Evolutionary conservation across 2,888 invertebrate genomes (phyloP).

Genomic region (Acanthosepion lycidas): DNA sequence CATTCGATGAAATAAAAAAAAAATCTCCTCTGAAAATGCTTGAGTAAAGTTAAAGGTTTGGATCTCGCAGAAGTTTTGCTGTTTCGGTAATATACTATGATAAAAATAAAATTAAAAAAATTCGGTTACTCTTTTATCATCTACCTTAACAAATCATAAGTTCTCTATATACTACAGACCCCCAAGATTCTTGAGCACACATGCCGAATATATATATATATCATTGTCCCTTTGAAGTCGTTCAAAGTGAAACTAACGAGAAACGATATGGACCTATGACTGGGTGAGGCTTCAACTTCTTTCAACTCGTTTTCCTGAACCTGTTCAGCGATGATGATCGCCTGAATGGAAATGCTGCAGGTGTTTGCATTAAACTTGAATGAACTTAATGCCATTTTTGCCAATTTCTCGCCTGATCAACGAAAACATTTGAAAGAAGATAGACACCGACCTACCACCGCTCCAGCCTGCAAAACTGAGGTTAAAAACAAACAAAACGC

Average conservation of each 20-base stretch:
- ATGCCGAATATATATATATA: too few species aligned
- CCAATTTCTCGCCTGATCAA: conserved; percentile 21
- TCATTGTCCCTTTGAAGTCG: neutral
- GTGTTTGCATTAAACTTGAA: neutral
- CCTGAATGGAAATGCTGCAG: conserved; percentile 14
- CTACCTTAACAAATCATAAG: too few species aligned
- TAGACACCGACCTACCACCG: neutral
- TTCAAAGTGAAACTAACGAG: neutral
- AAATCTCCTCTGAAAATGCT: too few species aligned
- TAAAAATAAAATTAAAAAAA: too few species aligned
- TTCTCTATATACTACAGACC: too few species aligned
- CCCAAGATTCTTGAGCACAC: too few species aligned
- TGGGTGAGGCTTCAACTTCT: neutral
- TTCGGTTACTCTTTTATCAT: too few species aligned
- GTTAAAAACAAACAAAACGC: too few species aligned
- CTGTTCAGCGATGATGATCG: neutral
- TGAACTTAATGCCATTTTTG: conserved; percentile 6
- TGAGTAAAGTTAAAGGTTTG: too few species aligned
- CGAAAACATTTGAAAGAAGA: neutral
- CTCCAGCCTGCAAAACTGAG: neutral
- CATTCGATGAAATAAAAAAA: too few species aligned
- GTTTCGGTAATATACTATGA: too few species aligned
- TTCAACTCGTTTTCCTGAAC: neutral
- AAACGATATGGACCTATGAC: neutral
- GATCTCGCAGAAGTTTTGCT: too few species aligned